Evolutionary conservation across 2,797 vertebrate genomes (phyloP).

Genomic region (Myotis daubentonii): DNA sequence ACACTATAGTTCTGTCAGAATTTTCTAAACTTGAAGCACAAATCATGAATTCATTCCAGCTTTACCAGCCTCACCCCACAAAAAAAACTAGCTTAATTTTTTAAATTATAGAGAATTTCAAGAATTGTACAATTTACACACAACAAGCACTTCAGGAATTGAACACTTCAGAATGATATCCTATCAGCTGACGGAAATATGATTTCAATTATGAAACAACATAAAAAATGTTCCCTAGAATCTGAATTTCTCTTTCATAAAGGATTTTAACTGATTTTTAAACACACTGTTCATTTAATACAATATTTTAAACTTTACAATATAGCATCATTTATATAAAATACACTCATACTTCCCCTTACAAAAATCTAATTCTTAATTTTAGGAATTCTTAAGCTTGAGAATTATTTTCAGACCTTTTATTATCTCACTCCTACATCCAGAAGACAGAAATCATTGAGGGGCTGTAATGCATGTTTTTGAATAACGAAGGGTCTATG

Average conservation of each 20-base stretch:
- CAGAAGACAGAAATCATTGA: not conserved
- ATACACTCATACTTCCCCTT: not conserved
- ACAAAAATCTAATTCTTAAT: conserved; percentile 26
- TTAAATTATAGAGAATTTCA: conserved; percentile 24
- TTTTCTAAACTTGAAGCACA: conserved; percentile 9
- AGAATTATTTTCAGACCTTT: conserved; percentile 44
- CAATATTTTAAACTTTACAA: conserved; percentile 42
- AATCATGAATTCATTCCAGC: not conserved
- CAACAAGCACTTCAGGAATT: not conserved
- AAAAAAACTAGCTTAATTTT: not conserved
- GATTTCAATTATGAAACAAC: conserved; percentile 49
- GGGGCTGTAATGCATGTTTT: not conserved
- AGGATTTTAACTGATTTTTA: conserved; percentile 21
- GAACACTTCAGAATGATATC: not conserved
- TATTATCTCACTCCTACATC: not conserved
- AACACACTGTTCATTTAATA: not conserved
- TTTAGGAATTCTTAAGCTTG: conserved; percentile 45
- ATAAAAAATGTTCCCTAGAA: conserved; percentile 31
- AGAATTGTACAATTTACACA: conserved; percentile 4
- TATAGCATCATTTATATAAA: conserved; percentile 33
- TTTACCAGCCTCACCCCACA: not conserved
- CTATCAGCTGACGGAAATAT: conserved; percentile 1
- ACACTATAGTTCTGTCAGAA: not conserved
- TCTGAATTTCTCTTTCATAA: conserved; percentile 35
- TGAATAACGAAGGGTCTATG: not conserved